phyloP scores from a whole-genome alignment of 2,113 vertebrate species.

The Amblyornis subalaris region DNA sequence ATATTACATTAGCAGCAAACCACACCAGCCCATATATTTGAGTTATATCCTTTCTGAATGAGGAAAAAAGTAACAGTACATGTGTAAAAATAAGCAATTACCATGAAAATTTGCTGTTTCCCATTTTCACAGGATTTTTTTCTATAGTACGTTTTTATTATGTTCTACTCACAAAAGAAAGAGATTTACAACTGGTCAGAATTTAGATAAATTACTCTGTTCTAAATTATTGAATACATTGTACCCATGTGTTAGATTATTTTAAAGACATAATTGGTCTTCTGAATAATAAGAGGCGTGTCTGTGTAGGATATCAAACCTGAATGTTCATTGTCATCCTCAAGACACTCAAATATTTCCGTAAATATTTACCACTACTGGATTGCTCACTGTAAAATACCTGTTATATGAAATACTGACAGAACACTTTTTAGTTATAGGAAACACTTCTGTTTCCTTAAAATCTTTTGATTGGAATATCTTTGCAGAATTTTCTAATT shows the following conservation, averaged over 20 bases:
- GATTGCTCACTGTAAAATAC: background rate
- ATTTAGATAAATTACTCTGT: background rate
- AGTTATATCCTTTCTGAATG: background rate
- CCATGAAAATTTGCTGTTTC: constrained; percentile 10
- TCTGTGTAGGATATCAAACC: background rate
- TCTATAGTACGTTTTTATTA: background rate
- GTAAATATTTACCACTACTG: background rate
- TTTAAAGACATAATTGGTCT: background rate
- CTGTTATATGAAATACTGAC: background rate
- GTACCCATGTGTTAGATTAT: background rate
- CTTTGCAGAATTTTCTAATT: background rate
- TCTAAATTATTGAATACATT: background rate
- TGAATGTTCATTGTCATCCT: background rate
- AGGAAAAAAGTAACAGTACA: constrained; percentile 14
- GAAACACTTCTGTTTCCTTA: background rate
- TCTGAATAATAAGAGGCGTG: background rate
- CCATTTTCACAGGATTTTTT: constrained; percentile 32
- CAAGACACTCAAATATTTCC: background rate
- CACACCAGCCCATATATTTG: background rate
- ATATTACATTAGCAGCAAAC: background rate
- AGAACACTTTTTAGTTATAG: background rate
- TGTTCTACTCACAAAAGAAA: background rate
- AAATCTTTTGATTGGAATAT: background rate
- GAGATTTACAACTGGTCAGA: background rate
- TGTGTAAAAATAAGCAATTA: background rate